Percentiles rank a stretch among this genome's conserved stretches.
phyloP scores from a whole-genome alignment of 2,797 vertebrate genomes.

The Eurystomus glaucurus region DNA sequence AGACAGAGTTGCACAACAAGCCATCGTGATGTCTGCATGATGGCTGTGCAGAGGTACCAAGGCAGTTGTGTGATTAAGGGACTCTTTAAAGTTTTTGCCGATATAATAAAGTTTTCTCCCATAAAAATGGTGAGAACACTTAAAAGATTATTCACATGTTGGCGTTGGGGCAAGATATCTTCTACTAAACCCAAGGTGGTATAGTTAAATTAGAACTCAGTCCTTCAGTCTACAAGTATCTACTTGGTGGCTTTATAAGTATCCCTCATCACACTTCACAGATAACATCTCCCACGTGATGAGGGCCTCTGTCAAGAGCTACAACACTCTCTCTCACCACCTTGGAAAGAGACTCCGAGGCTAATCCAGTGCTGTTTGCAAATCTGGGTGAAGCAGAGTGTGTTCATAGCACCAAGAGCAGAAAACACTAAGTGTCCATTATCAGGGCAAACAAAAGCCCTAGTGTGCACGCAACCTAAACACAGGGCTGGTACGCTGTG shows the following conservation, averaged over 20 bases:
- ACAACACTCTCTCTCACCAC: rapidly evolving
- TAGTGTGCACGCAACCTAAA: conserved; percentile 34
- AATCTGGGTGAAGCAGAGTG: conserved; percentile 10
- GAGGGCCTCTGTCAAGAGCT: background rate
- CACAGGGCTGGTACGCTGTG: background rate
- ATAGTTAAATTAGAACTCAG: background rate
- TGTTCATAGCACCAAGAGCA: background rate
- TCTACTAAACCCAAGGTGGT: background rate
- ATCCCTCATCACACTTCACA: background rate
- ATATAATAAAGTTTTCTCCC: background rate
- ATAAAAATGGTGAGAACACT: background rate
- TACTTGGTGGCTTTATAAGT: background rate
- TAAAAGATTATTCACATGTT: background rate
- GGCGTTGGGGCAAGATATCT: background rate
- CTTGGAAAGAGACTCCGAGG: background rate
- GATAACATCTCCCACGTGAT: rapidly evolving
- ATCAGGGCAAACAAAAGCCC: conserved; percentile 65
- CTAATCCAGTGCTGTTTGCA: background rate
- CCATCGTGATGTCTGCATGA: background rate
- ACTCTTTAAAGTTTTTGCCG: background rate
- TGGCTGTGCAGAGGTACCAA: background rate
- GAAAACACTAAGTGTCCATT: conserved; percentile 59
- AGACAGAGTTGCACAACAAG: background rate
- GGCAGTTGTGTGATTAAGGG: background rate
- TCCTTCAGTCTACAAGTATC: background rate